These are phyloP conservation scores for Oostethus manadensis DNA, from an alignment of 2,113 vertebrate species.

Conservation along the genomic window DNA sequence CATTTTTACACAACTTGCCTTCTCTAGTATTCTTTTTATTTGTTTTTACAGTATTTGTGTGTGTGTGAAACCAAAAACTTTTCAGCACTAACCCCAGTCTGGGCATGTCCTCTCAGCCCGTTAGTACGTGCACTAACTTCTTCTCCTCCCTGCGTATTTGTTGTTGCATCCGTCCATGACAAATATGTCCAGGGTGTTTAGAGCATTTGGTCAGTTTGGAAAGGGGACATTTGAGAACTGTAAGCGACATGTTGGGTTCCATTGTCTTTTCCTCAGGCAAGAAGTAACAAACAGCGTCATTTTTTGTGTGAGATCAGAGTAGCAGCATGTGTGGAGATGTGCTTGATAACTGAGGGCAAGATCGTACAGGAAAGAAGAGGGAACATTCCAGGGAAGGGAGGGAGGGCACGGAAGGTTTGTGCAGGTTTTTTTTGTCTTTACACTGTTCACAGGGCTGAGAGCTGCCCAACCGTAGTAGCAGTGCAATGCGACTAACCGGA, in stretches of 20 bases:
- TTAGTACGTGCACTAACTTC: too few relatives aligned
- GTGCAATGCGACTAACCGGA: too few relatives aligned
- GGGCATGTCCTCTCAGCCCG: too few relatives aligned
- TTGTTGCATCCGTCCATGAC: too few relatives aligned
- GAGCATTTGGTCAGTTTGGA: conserved; percentile 48
- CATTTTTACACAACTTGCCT: too few relatives aligned
- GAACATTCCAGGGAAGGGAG: conserved; percentile 4
- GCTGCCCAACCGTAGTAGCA: too few relatives aligned
- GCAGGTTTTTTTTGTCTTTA: neutral
- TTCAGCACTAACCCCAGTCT: too few relatives aligned
- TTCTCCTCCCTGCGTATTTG: too few relatives aligned
- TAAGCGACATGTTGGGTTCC: conserved; percentile 70
- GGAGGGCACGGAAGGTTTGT: conserved; percentile 14
- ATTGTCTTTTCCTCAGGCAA: conserved; percentile 43
- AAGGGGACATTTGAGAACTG: conserved; percentile 56
- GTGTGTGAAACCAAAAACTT: neutral
- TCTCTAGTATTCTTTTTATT: too few relatives aligned
- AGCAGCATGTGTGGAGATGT: conserved; percentile 50
- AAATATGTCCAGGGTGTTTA: conserved; percentile 7
- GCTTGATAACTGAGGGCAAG: conserved; percentile 40
- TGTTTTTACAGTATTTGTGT: neutral
- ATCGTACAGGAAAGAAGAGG: conserved; percentile 29
- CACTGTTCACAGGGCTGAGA: too few relatives aligned
- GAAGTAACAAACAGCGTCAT: conserved; percentile 57
- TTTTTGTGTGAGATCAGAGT: conserved; percentile 66